Conservation (phyloP, 2,113 vertebrate genomes). For the Crotalus helleri region DNA sequence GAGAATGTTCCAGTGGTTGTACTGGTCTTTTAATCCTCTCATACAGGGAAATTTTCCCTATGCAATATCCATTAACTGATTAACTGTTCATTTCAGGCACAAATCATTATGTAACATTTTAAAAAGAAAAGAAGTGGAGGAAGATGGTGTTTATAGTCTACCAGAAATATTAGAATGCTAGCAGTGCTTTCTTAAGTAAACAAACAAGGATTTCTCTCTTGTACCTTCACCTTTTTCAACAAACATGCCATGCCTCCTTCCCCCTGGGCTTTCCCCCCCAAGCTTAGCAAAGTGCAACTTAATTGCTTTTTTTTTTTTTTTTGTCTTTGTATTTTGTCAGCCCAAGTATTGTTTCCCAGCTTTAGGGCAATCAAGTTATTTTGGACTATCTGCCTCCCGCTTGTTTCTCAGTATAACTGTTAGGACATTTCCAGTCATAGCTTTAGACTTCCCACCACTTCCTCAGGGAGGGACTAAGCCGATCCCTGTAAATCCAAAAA, state of each 20-base stretch:
- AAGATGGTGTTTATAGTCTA: not conserved
- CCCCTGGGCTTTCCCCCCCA: not conserved
- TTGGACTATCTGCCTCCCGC: not conserved
- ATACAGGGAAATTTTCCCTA: not conserved
- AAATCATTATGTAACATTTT: not conserved
- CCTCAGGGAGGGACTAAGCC: not conserved
- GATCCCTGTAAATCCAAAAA: not conserved
- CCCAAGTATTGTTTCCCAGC: not conserved
- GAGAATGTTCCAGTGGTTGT: not conserved
- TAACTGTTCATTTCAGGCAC: not conserved
- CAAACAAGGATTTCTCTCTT: not conserved
- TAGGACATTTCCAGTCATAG: not conserved
- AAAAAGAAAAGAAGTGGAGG: not conserved
- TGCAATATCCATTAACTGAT: conserved; percentile 17
- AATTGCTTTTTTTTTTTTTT: not conserved
- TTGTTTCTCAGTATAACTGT: not conserved
- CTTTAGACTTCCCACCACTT: not conserved
- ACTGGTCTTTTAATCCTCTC: not conserved
- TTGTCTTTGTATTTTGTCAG: not conserved
- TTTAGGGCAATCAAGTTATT: not conserved
- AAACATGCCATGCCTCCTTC: not conserved
- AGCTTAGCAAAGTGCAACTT: not conserved
- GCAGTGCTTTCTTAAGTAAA: not conserved
- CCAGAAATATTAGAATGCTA: not conserved
- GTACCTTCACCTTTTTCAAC: not conserved